Evolutionary conservation across 35 echinoderm and acorn worm species (phyloP).

Genomic region (Nesometra sesokonis): DNA sequence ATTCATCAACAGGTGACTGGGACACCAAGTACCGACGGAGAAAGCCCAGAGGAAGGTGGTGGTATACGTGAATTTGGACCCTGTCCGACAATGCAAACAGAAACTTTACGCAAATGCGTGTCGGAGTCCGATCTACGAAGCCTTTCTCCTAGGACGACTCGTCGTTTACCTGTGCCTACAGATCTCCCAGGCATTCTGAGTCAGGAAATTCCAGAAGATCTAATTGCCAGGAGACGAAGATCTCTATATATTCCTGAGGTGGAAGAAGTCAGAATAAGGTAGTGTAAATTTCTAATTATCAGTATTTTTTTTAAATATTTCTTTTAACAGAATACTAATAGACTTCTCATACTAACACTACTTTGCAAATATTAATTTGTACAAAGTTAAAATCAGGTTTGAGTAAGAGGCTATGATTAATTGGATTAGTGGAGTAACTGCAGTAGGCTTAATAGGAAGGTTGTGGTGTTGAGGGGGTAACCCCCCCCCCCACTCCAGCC

Average conservation of each 20-base stretch:
- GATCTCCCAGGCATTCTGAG: constrained; percentile 76
- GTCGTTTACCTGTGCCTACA: constrained; percentile 65
- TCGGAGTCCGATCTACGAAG: constrained; percentile 40
- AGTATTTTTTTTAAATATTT: too few relatives aligned
- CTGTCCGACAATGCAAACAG: background rate
- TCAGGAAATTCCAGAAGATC: constrained; percentile 35
- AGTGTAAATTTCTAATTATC: background rate
- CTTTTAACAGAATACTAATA: too few relatives aligned
- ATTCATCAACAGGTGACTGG: background rate
- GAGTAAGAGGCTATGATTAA: too few relatives aligned
- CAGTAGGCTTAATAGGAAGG: too few relatives aligned
- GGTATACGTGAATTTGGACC: background rate
- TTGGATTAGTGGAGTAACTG: background rate
- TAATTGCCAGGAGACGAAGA: background rate
- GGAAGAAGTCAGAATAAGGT: constrained; percentile 96
- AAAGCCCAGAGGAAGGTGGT: background rate
- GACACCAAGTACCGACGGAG: background rate
- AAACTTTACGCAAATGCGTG: constrained; percentile 18
- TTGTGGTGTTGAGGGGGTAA: too few relatives aligned
- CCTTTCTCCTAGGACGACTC: constrained; percentile 18
- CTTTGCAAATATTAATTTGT: too few relatives aligned
- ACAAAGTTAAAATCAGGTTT: too few relatives aligned
- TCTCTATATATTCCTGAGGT: constrained; percentile 83
- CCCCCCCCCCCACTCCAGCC: too few relatives aligned
- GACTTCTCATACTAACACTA: too few relatives aligned